Conservation (phyloP, 2,113 vertebrate genomes). For the Oceanites oceanicus region DNA sequence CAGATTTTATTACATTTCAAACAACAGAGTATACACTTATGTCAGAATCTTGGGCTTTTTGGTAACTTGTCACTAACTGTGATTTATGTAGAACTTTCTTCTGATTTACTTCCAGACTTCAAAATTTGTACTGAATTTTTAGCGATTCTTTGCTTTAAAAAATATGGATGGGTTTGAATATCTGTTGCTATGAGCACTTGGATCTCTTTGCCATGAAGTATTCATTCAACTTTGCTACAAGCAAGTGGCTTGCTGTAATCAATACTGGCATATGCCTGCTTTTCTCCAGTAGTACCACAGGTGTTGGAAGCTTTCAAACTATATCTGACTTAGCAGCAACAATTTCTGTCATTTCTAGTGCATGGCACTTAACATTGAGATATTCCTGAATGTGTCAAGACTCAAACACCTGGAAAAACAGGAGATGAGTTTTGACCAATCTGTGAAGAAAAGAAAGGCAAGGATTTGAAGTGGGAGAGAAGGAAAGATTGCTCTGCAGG, state of each 20-base stretch:
- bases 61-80: background rate
- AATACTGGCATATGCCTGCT: fast-evolving
- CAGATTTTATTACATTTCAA: background rate
- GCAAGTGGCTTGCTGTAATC: background rate
- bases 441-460: background rate
- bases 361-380: background rate
- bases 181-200: background rate
- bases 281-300: background rate
- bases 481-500: background rate
- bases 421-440: background rate
- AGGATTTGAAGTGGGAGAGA: background rate
- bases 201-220: background rate
- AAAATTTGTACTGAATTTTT: background rate
- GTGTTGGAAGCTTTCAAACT: background rate
- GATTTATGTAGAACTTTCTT: background rate
- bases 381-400: background rate
- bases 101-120: background rate
- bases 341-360: background rate
- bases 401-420: background rate
- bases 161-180: background rate
- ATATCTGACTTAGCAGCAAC: background rate
- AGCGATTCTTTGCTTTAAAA: background rate
- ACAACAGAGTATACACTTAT: background rate
- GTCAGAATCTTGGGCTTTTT: background rate
- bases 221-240: background rate